These are phyloP conservation scores for Ooceraea biroi DNA, from an alignment of 1,140 invertebrate genomes.

Conservation along the genomic window DNA sequence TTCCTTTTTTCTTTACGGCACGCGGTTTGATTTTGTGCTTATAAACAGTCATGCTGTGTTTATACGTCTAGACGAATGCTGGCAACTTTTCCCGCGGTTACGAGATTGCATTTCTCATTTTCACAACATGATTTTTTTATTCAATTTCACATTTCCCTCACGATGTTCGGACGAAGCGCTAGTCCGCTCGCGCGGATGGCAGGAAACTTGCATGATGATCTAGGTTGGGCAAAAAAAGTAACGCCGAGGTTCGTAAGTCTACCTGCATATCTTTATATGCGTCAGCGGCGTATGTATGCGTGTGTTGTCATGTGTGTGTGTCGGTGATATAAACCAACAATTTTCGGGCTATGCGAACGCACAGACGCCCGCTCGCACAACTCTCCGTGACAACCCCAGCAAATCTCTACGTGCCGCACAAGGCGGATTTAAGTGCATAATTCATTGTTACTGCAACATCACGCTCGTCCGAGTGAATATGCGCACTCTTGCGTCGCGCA, in stretches of 20 bases:
- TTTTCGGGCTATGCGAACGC: constrained; percentile 28
- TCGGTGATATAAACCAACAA: constrained; percentile 42
- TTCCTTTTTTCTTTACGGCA: neutral
- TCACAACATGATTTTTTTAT: neutral
- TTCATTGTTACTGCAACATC: constrained; percentile 58
- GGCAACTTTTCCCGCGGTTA: too few species aligned
- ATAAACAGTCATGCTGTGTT: too few species aligned
- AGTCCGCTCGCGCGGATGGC: constrained; percentile 4
- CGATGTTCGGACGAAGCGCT: constrained; percentile 22
- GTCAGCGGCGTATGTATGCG: neutral
- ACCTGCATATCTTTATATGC: neutral
- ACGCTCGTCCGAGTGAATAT: constrained; percentile 2
- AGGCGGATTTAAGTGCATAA: constrained; percentile 55
- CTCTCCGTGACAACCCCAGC: constrained; percentile 39
- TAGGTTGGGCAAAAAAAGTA: constrained; percentile 35
- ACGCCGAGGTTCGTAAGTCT: constrained; percentile 16
- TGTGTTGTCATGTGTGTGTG: too few species aligned
- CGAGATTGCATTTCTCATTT: neutral
- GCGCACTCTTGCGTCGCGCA: neutral
- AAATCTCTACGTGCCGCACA: constrained; percentile 37
- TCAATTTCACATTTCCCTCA: neutral
- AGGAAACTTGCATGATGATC: constrained; percentile 14
- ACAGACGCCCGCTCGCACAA: constrained; percentile 48
- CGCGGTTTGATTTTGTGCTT: neutral
- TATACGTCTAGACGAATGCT: too few species aligned